Evolutionary conservation across 1,140 invertebrate genomes (phyloP).

Genomic region (Eulimnadia texana): DNA sequence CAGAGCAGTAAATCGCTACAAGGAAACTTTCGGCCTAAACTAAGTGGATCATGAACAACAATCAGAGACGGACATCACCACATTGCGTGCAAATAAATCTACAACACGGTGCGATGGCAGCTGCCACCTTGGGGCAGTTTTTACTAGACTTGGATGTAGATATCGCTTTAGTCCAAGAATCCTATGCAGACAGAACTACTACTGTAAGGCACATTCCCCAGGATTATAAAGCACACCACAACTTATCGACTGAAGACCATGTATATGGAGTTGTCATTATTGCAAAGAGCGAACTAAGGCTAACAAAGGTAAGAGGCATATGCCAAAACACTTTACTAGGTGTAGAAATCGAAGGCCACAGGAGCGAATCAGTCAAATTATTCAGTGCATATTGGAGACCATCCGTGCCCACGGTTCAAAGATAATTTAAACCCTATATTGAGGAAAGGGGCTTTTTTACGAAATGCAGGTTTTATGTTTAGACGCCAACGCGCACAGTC

Average conservation of each 20-base stretch:
- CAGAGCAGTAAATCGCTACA: neutral
- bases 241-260: neutral
- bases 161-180: neutral
- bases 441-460: neutral
- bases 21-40: neutral
- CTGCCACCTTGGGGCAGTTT: neutral
- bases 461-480: neutral
- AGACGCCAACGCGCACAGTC: neutral
- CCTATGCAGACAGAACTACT: neutral
- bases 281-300: too few species aligned
- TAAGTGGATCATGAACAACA: too few species aligned
- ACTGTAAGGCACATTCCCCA: neutral
- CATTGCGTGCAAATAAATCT: neutral
- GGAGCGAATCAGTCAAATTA: too few species aligned
- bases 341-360: too few species aligned
- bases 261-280: neutral
- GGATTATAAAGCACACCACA: neutral
- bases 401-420: too few species aligned
- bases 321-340: too few species aligned
- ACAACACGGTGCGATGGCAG: neutral
- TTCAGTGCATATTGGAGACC: too few species aligned
- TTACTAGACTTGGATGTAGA: neutral
- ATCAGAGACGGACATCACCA: too few species aligned
- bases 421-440: neutral
- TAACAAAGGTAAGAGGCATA: too few species aligned